phyloP scores from a whole-genome alignment of 2,797 vertebrate species.

The Oryzias sinensis region DNA sequence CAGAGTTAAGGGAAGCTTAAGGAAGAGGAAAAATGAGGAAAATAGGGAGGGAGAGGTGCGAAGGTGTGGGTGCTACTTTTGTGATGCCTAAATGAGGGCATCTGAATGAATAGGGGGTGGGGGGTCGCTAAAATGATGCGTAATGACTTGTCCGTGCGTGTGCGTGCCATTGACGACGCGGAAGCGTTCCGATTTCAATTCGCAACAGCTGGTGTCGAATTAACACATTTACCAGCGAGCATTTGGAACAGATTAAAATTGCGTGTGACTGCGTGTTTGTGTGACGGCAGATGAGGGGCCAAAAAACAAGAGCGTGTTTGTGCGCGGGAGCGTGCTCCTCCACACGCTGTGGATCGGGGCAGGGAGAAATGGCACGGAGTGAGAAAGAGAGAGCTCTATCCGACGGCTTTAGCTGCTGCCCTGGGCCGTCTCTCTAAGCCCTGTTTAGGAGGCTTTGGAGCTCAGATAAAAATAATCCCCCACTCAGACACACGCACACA shows the following conservation, averaged over 20 bases:
- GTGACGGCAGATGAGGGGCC: slow-evolving; percentile 57
- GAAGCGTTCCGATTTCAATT: slow-evolving; percentile 72
- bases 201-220: slow-evolving; percentile 79
- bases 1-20: slow-evolving; percentile 32
- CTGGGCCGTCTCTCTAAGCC: slow-evolving; percentile 77
- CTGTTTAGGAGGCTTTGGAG: slow-evolving; percentile 78
- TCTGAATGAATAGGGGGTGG: slow-evolving; percentile 27
- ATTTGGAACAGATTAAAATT: slow-evolving; percentile 78
- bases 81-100: slow-evolving; percentile 53
- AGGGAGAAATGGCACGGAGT: slow-evolving; percentile 45
- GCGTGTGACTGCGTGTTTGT: slow-evolving; percentile 56
- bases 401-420: slow-evolving; percentile 75
- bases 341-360: slow-evolving; percentile 69
- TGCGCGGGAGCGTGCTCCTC: slow-evolving; percentile 67
- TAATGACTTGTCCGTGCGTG: slow-evolving; percentile 49
- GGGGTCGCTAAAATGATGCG: slow-evolving; percentile 42
- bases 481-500: slow-evolving; percentile 68
- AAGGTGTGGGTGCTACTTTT: slow-evolving; percentile 67
- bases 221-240: slow-evolving; percentile 78
- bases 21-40: slow-evolving; percentile 30
- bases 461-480: slow-evolving; percentile 79
- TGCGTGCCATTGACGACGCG: slow-evolving; percentile 52
- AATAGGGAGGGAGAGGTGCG: slow-evolving; percentile 47
- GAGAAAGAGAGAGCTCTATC: slow-evolving; percentile 56
- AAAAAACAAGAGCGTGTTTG: slow-evolving; percentile 66